A percentile compares a stretch with the other conserved stretches of the same genome.
Evolutionary conservation across 2,888 invertebrate species (phyloP).

Genomic region (Pantelozetes paolii): DNA sequence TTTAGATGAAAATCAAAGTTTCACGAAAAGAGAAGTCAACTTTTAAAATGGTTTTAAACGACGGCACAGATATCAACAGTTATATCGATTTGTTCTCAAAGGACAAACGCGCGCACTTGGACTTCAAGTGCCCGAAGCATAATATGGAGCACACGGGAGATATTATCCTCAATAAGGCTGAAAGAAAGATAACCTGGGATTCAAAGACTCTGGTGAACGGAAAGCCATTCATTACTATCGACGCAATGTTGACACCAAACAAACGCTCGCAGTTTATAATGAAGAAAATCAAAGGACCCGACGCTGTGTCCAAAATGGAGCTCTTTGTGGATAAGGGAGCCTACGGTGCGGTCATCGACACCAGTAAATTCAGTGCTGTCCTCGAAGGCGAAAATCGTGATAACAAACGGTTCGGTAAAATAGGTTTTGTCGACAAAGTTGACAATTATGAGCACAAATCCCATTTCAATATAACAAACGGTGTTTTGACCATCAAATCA

Average conservation of each 20-base stretch:
- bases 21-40: slow-evolving; percentile 32
- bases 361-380: background rate
- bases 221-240: background rate
- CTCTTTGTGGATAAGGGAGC: background rate
- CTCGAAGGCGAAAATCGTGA: background rate
- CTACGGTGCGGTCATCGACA: slow-evolving; percentile 3
- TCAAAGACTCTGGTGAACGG: slow-evolving; percentile 22
- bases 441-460: slow-evolving; percentile 20
- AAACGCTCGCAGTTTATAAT: background rate
- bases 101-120: slow-evolving; percentile 23
- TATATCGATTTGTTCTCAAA: slow-evolving; percentile 24
- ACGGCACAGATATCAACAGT: slow-evolving; percentile 10
- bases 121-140: slow-evolving; percentile 30
- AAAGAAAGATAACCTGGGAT: slow-evolving; percentile 34
- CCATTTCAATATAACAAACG: background rate
- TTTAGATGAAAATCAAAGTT: slow-evolving; percentile 30
- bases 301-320: background rate
- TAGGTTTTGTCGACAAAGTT: slow-evolving; percentile 13
- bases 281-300: slow-evolving; percentile 1
- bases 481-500: background rate
- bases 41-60: slow-evolving; percentile 20
- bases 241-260: background rate
- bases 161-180: background rate
- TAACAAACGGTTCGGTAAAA: slow-evolving; percentile 1
- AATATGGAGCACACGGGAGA: slow-evolving; percentile 31